Conservation (phyloP, 2,797 vertebrate species). For the Acropternis orthonyx region DNA sequence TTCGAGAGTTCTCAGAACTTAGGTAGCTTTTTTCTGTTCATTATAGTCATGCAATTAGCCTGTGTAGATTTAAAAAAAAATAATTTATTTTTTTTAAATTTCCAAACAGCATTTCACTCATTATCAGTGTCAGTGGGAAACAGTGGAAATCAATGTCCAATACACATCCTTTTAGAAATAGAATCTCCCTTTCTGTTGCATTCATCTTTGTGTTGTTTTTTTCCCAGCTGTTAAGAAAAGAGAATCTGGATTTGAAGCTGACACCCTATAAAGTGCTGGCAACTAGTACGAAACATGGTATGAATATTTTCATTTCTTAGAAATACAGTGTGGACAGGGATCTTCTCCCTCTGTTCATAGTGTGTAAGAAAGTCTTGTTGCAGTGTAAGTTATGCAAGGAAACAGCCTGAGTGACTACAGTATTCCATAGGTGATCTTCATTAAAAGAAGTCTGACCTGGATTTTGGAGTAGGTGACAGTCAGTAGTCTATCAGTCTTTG, state of each 20-base stretch:
- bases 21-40: neutral
- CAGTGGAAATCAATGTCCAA: neutral
- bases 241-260: conserved; percentile 96
- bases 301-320: neutral
- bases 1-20: neutral
- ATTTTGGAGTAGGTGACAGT: neutral
- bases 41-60: neutral
- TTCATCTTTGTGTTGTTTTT: neutral
- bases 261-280: conserved; percentile 97
- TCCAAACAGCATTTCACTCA: neutral
- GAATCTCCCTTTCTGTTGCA: neutral
- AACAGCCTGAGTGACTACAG: neutral
- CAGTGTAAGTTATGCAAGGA: neutral
- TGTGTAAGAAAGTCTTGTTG: neutral
- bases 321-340: neutral
- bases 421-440: neutral
- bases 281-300: conserved; percentile 97
- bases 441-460: neutral
- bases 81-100: too few species aligned
- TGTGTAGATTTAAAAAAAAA: neutral
- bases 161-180: neutral
- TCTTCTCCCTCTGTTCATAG: neutral
- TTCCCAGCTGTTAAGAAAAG: conserved; percentile 89
- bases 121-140: neutral
- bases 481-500: neutral